phyloP scores from a whole-genome alignment of 2,888 invertebrate genomes.

The Morpho achilles region DNA sequence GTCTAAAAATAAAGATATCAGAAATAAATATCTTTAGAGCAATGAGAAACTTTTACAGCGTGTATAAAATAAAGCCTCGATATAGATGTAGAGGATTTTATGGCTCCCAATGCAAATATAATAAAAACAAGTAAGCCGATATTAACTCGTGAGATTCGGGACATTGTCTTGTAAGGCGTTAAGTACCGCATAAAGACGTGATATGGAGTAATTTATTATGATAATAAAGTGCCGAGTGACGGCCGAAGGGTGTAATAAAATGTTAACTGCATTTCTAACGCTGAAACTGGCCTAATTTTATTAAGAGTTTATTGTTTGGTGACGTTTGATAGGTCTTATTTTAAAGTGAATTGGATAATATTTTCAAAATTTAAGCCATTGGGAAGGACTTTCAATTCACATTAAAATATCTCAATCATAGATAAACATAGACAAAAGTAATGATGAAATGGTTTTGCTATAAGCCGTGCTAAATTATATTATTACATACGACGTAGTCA shows the following conservation, averaged over 20 bases:
- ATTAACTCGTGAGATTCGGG: slow-evolving; percentile 11
- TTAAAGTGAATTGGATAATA: too few relatives aligned
- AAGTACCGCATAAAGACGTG: slow-evolving; percentile 27
- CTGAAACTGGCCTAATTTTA: slow-evolving; percentile 28
- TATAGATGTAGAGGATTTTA: slow-evolving; percentile 1
- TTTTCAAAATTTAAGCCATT: too few relatives aligned
- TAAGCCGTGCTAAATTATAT: too few relatives aligned
- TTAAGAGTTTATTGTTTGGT: slow-evolving; percentile 23
- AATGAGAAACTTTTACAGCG: not conserved
- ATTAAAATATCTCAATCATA: too few relatives aligned
- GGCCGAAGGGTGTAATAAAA: slow-evolving; percentile 27
- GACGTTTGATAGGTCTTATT: not conserved
- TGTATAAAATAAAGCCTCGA: not conserved
- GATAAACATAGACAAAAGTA: too few relatives aligned
- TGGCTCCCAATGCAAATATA: slow-evolving; percentile 5
- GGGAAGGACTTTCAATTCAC: too few relatives aligned
- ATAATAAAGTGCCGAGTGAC: slow-evolving; percentile 26
- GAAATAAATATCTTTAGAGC: too few relatives aligned
- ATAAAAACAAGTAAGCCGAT: slow-evolving; percentile 14
- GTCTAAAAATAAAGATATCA: too few relatives aligned
- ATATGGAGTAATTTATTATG: slow-evolving; percentile 29
- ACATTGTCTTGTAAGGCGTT: slow-evolving; percentile 29
- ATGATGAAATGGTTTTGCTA: too few relatives aligned
- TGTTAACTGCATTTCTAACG: slow-evolving; percentile 26
- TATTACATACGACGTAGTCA: too few relatives aligned